phyloP scores from a whole-genome alignment of 2,797 vertebrate species.

The Gila robusta region DNA sequence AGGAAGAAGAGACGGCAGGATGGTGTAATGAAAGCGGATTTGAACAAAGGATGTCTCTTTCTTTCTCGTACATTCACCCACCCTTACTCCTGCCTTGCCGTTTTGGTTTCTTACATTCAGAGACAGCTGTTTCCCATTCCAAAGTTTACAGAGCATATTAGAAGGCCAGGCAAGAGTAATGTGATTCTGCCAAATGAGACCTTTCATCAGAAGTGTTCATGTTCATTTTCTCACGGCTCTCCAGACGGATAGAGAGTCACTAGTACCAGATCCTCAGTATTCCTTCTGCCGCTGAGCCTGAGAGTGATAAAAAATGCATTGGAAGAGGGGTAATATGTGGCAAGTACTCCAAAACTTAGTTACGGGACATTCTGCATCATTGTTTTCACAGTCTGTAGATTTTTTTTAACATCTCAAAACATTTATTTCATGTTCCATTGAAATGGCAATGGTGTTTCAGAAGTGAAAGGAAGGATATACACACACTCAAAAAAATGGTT shows the following conservation, averaged over 20 bases:
- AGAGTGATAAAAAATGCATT: background rate
- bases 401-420: background rate
- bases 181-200: conserved; percentile 29
- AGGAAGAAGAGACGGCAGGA: background rate
- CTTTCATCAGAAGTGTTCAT: conserved; percentile 39
- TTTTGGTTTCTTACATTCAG: conserved; percentile 8
- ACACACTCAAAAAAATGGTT: too few species aligned
- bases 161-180: conserved; percentile 20
- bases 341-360: background rate
- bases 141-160: conserved; percentile 46
- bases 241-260: background rate
- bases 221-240: conserved; percentile 2
- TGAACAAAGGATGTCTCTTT: background rate
- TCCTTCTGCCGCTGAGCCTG: background rate
- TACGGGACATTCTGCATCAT: background rate
- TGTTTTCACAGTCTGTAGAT: background rate
- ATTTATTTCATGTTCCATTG: background rate
- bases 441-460: background rate
- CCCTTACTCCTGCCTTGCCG: background rate
- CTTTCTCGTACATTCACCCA: conserved; percentile 19
- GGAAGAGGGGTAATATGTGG: background rate
- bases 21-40: background rate
- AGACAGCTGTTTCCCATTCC: conserved; percentile 14
- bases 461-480: background rate
- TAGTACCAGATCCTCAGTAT: background rate